A percentile compares a stretch with the other conserved stretches of the same genome.
Evolutionary conservation across 2,888 invertebrate species (phyloP).

Genomic region (Xiphydria camelus): DNA sequence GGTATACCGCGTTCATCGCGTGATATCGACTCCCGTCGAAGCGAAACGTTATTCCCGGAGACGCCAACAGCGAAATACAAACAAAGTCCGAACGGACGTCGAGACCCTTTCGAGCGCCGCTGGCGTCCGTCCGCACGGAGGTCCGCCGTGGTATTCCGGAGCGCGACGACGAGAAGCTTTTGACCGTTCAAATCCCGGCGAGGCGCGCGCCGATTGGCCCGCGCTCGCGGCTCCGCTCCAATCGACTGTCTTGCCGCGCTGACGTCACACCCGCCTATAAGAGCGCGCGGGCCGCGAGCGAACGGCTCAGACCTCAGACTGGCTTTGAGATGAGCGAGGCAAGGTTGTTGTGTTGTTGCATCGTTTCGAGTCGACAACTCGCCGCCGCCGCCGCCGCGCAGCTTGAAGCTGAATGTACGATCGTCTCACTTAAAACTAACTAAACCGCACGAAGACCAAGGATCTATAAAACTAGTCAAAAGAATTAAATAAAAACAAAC

Average conservation of each 20-base stretch:
- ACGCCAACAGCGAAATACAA: too few species aligned
- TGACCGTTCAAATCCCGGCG: slow-evolving; percentile 23
- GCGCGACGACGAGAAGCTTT: slow-evolving; percentile 16
- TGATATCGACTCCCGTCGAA: too few species aligned
- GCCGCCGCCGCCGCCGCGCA: slow-evolving; percentile 9
- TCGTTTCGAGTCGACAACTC: slow-evolving; percentile 21
- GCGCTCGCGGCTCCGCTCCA: slow-evolving; percentile 28
- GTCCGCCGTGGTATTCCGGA: slow-evolving; percentile 42
- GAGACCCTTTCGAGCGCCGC: slow-evolving; percentile 14
- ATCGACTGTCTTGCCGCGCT: slow-evolving; percentile 32
- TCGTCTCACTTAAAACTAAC: slow-evolving; percentile 1
- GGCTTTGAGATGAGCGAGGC: slow-evolving; percentile 40
- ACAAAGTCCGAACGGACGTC: too few species aligned
- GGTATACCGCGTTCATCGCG: too few species aligned
- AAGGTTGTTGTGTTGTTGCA: slow-evolving; percentile 36
- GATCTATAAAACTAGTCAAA: slow-evolving; percentile 44
- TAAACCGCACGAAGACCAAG: slow-evolving; percentile 27
- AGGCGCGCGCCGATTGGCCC: slow-evolving; percentile 55
- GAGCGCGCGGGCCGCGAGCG: slow-evolving; percentile 34
- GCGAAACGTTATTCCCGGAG: slow-evolving; percentile 13
- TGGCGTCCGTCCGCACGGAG: slow-evolving; percentile 36
- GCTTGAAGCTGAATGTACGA: slow-evolving; percentile 11
- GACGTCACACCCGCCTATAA: slow-evolving; percentile 48
- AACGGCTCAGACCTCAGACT: slow-evolving; percentile 46
- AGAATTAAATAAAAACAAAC: too few species aligned